Evolutionary conservation across 1,140 invertebrate genomes (phyloP).

Genomic region (Musca domestica): DNA sequence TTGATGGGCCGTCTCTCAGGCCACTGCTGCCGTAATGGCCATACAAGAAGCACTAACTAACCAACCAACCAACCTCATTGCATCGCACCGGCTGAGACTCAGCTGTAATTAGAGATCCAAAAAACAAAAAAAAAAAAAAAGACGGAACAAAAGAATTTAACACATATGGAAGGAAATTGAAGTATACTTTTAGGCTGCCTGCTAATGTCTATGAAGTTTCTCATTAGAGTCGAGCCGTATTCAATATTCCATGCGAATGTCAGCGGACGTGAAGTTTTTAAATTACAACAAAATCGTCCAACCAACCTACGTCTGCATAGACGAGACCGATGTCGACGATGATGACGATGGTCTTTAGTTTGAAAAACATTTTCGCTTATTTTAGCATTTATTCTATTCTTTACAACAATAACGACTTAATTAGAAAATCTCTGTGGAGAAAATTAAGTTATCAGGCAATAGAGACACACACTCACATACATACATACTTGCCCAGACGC

Average conservation of each 20-base stretch:
- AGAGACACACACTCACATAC: neutral
- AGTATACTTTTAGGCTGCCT: constrained; percentile 8
- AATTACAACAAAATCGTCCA: neutral
- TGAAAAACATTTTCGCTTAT: constrained; percentile 12
- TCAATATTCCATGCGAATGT: too few relatives aligned
- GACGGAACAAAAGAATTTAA: too few relatives aligned
- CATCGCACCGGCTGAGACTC: too few relatives aligned
- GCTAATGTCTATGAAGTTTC: too few relatives aligned
- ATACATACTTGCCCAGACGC: neutral
- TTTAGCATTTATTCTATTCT: constrained; percentile 12
- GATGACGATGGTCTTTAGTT: neutral
- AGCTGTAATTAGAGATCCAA: neutral
- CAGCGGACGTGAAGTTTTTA: neutral
- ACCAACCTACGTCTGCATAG: neutral
- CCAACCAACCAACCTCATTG: too few relatives aligned
- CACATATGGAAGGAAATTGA: neutral
- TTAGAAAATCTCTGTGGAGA: neutral
- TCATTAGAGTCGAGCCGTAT: too few relatives aligned
- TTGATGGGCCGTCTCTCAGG: neutral
- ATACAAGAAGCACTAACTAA: too few relatives aligned
- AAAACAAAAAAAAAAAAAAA: too few relatives aligned
- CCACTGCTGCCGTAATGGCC: too few relatives aligned
- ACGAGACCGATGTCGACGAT: too few relatives aligned
- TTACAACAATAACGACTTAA: constrained; percentile 10
- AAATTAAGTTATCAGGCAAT: too few relatives aligned